Percentiles rank a stretch among this genome's conserved stretches.
Conservation (phyloP, 2,113 vertebrate species). For the Microcebus jonahi region DNA sequence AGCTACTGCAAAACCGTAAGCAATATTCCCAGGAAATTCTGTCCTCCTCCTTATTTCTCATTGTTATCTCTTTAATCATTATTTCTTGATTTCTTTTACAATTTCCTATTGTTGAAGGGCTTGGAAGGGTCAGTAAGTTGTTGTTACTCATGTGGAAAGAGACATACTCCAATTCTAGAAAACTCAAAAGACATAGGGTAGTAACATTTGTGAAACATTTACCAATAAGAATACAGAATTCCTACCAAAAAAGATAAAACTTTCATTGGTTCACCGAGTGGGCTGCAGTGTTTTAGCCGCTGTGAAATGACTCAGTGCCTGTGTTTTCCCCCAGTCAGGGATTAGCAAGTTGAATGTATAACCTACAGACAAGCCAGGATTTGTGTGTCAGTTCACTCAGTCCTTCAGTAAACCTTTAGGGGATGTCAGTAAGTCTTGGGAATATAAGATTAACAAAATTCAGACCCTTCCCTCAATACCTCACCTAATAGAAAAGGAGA, state of each 20-base stretch:
- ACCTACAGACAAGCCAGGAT: neutral
- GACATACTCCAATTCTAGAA: neutral
- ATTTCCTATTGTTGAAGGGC: neutral
- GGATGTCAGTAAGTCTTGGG: neutral
- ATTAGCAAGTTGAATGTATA: neutral
- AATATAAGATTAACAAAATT: neutral
- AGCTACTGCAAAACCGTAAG: slow-evolving; percentile 69
- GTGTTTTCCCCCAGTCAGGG: neutral
- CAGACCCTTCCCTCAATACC: neutral
- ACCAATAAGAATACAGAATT: neutral
- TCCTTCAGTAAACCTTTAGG: neutral
- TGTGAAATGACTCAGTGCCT: neutral
- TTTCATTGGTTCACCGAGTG: neutral
- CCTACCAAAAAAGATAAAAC: neutral
- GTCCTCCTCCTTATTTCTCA: neutral
- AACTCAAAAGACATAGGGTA: neutral
- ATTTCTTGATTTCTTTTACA: neutral
- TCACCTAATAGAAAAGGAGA: neutral
- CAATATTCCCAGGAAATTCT: neutral
- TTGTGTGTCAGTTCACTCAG: neutral
- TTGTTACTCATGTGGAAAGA: neutral
- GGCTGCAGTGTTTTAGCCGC: neutral
- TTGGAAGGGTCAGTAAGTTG: neutral
- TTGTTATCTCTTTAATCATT: slow-evolving; percentile 1
- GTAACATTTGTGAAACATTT: neutral